Percentiles rank a stretch among this genome's conserved stretches.
These are phyloP conservation scores for Copidosoma aretas DNA, from an alignment of 2,888 invertebrate genomes.

Conservation along the genomic window DNA sequence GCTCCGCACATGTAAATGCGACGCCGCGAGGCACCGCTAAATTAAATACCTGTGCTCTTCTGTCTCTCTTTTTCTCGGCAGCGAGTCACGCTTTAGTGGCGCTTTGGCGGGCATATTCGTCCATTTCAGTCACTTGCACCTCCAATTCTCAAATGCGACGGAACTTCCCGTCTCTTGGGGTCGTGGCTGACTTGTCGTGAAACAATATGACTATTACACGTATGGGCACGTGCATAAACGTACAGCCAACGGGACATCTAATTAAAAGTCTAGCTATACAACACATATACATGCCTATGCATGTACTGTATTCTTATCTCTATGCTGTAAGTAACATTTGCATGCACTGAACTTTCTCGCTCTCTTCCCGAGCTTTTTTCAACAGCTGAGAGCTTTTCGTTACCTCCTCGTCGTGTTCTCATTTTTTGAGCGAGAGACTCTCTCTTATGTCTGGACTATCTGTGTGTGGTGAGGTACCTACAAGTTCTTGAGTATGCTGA, in stretches of 20 bases:
- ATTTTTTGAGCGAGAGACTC: not conserved
- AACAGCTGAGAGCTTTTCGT: not conserved
- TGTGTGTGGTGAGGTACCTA: not conserved
- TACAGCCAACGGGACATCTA: not conserved
- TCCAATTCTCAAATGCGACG: not conserved
- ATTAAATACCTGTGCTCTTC: conserved; percentile 55
- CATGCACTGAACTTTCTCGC: not conserved
- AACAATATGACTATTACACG: too few species aligned
- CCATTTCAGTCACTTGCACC: too few species aligned
- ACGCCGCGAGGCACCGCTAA: conserved; percentile 54
- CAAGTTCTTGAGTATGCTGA: not conserved
- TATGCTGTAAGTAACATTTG: not conserved
- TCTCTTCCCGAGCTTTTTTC: not conserved
- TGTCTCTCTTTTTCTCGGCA: too few species aligned
- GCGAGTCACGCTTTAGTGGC: conserved; percentile 46
- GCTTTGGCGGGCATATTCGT: not conserved
- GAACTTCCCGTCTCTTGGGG: not conserved
- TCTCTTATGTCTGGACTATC: not conserved
- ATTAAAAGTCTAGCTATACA: not conserved
- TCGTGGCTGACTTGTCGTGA: too few species aligned
- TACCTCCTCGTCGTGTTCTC: not conserved
- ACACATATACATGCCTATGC: not conserved
- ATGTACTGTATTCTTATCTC: not conserved
- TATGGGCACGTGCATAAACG: too few species aligned
- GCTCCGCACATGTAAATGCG: too few species aligned